Evolutionary conservation across 2,797 vertebrate genomes (phyloP).

Genomic region (Luscinia megarhynchos): DNA sequence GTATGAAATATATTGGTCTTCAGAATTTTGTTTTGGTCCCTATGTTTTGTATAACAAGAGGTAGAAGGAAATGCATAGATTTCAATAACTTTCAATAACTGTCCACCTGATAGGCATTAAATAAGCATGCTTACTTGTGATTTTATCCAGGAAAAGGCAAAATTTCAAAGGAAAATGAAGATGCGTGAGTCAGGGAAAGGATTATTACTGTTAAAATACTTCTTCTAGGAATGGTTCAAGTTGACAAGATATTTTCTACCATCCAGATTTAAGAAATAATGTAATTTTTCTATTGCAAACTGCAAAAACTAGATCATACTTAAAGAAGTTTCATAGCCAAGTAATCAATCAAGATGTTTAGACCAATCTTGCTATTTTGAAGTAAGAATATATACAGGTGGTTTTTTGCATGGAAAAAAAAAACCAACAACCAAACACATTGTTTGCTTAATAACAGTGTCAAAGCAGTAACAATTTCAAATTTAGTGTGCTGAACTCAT

Average conservation of each 20-base stretch:
- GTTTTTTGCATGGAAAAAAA: not conserved
- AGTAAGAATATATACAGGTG: not conserved
- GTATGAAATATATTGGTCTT: constrained; percentile 11
- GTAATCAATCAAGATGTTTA: constrained; percentile 17
- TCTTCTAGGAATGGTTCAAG: constrained; percentile 22
- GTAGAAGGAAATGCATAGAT: constrained; percentile 25
- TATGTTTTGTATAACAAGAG: constrained; percentile 45
- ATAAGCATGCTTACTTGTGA: constrained; percentile 54
- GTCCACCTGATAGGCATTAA: constrained; percentile 22
- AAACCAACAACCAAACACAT: no score
- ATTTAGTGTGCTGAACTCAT: not conserved
- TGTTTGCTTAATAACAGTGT: not conserved
- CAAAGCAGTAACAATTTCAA: not conserved
- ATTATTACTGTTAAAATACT: constrained; percentile 59
- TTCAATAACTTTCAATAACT: constrained; percentile 55
- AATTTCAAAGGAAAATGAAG: constrained; percentile 61
- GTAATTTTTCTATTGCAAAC: constrained; percentile 56
- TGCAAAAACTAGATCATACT: constrained; percentile 15
- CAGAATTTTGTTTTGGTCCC: constrained; percentile 27
- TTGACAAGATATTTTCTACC: constrained; percentile 44
- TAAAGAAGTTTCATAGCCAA: not conserved
- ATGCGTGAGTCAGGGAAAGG: constrained; percentile 30
- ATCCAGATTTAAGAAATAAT: constrained; percentile 23
- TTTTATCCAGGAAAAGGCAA: constrained; percentile 44
- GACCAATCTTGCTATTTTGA: constrained; percentile 23